Evolutionary conservation across 64 coral and sea anemone species (phyloP).

Genomic region (Montipora capricornis): DNA sequence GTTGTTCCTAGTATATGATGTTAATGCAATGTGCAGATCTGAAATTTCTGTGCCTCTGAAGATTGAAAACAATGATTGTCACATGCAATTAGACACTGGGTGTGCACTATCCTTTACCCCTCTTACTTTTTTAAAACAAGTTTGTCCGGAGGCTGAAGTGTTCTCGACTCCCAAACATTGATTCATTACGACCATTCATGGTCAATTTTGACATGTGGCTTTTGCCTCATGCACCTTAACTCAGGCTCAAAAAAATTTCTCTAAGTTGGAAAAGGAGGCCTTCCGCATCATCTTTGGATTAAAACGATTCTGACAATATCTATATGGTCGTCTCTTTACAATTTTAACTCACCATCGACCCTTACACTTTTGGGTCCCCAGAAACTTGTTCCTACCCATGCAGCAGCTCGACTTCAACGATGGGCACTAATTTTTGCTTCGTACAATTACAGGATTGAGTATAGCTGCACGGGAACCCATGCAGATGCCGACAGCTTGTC

Average conservation of each 20-base stretch:
- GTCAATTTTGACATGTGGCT: conserved; percentile 26
- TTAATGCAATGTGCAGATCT: conserved; percentile 51
- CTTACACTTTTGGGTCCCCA: conserved; percentile 44
- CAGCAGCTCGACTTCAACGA: conserved; percentile 50
- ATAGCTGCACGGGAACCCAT: not conserved
- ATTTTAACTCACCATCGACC: conserved; percentile 52
- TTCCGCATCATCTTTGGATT: conserved; percentile 60
- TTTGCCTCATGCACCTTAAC: conserved; percentile 56
- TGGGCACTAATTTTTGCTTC: conserved; percentile 42
- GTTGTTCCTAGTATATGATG: not conserved
- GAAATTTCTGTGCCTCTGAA: conserved; percentile 68
- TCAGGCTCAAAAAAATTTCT: conserved; percentile 44
- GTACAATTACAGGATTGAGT: not conserved
- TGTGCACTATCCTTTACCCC: conserved; percentile 57
- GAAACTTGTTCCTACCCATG: conserved; percentile 36
- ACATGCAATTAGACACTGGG: conserved; percentile 76
- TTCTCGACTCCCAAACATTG: conserved; percentile 64
- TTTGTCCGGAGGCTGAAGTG: conserved; percentile 52
- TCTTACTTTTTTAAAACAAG: conserved; percentile 1
- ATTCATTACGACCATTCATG: conserved; percentile 63
- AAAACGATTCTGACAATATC: conserved; percentile 59
- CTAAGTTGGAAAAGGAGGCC: conserved; percentile 49
- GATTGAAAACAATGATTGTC: conserved; percentile 47
- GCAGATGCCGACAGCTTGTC: not conserved
- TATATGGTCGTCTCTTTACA: conserved; percentile 45